Base-by-base conservation (phyloP, 2,888 invertebrate genomes). In the Drosophila antonietae region DNA sequence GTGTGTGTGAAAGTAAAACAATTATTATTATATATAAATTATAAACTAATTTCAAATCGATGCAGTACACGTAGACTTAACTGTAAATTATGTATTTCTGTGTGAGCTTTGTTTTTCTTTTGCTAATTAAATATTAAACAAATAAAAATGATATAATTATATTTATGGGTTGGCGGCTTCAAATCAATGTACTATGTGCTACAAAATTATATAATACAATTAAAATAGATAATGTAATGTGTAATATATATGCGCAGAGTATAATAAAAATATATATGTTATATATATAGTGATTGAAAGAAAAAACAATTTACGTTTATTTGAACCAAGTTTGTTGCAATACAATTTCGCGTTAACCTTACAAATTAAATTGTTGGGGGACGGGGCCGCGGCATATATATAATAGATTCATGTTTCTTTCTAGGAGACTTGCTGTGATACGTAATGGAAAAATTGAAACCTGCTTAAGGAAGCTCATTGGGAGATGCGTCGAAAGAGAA, bases 31-130 rank as follows among this genome's bases (percentile, higher is more conserved):
- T 61, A 35, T 73, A 58, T 81, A 78, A 76, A 76, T 78, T 88
- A 89, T 68, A 84, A 88, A 76, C 82, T 89, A 84, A 80, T 81
- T 69, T 79, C 83, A 59, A 68, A 73, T 73, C 39, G 75, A 74
- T 76, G 69, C 69, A 67, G 66, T 83, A 74, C 59, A 68, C 68
- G 62, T 79, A 79, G 65, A 62, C 65, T 65, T 88, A 84, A 81
- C 41, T 81, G 77, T 87, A 89, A 87, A 89, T 87, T 89, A 89
- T 76, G 73, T 66, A 75, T 81, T 80, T 62, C n/a, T 66, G 64
- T 69, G 46, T 68, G 51, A 63, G 57, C 74, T 62, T 68, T 67
- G 49, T 69, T 68, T 73, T 59, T 68, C 62, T 58, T 82, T 83
- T 65, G 74, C 86, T 79, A 78, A 79, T 65, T 69, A 76, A 63